A percentile compares a stretch with the other conserved stretches of the same genome.
Conservation (phyloP, 2,888 invertebrate species). For the Argyra leucocephala region DNA sequence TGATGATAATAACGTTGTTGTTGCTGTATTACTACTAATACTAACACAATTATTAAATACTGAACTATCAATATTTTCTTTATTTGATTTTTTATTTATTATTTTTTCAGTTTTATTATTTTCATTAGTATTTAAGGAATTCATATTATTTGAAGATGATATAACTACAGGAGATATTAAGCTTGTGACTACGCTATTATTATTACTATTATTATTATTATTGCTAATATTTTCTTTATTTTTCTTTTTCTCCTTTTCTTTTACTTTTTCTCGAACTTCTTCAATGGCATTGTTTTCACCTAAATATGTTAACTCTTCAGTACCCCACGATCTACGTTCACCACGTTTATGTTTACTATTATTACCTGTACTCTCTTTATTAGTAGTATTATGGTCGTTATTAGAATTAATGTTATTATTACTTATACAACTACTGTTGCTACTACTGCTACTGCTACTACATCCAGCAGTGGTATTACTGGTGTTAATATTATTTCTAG, state of each 20-base stretch:
- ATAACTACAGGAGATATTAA: not conserved
- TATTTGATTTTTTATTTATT: not conserved
- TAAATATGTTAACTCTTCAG: constrained; percentile 50
- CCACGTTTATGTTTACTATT: constrained; percentile 24
- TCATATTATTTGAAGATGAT: not conserved
- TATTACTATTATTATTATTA: constrained; percentile 21
- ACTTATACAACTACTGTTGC: constrained; percentile 30
- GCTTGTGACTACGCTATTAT: not conserved
- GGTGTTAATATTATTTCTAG: constrained; percentile 20
- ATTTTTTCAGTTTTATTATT: not conserved
- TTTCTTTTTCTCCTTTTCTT: constrained; percentile 28
- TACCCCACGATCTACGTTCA: constrained; percentile 59
- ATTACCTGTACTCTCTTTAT: not conserved
- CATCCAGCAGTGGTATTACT: constrained; percentile 13
- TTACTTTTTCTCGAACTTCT: constrained; percentile 25
- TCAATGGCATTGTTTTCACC: constrained; percentile 31
- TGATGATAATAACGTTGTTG: not conserved
- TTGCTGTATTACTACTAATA: not conserved
- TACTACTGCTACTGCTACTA: constrained; percentile 19
- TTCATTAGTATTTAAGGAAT: not conserved
- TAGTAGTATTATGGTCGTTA: constrained; percentile 31
- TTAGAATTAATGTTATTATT: constrained; percentile 33
- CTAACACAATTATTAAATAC: not conserved
- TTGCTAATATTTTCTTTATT: constrained; percentile 24
- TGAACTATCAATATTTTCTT: not conserved